phyloP scores from a whole-genome alignment of 2,888 invertebrate species.

The Tupiocoris notatus region DNA sequence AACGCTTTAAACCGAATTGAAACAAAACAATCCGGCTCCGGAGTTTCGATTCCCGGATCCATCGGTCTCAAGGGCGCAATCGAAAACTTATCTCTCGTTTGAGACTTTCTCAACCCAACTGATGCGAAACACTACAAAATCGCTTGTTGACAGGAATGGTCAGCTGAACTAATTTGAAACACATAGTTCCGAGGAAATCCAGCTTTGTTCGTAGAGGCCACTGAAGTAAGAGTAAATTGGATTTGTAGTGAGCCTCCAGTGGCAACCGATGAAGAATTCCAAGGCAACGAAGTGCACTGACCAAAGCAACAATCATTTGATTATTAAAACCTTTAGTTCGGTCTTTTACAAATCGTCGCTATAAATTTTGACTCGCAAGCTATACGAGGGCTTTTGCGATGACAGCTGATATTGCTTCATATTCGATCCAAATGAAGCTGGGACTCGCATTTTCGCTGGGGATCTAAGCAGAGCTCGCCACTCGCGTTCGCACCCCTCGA shows the following conservation, averaged over 20 bases:
- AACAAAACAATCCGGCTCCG: slow-evolving; percentile 28
- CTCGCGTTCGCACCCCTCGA: not conserved
- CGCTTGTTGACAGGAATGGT: not conserved
- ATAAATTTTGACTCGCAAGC: no score
- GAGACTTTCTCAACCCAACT: not conserved
- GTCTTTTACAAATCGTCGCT: no score
- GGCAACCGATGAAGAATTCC: no score
- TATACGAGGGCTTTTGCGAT: no score
- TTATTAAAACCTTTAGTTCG: no score
- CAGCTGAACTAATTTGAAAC: not conserved
- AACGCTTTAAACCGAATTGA: slow-evolving; percentile 33
- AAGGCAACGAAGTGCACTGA: no score
- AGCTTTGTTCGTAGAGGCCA: not conserved
- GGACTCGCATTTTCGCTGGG: not conserved
- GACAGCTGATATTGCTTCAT: not conserved
- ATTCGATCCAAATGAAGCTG: not conserved
- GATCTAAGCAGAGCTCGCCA: not conserved
- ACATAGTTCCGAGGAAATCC: no score
- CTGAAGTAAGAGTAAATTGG: not conserved
- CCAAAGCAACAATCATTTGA: no score
- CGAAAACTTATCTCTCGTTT: slow-evolving; percentile 11
- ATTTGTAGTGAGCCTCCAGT: no score
- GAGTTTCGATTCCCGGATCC: not conserved
- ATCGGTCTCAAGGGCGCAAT: slow-evolving; percentile 22
- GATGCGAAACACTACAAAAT: not conserved